phyloP scores from a whole-genome alignment of 2,797 vertebrate species.

The Malacoctenus gilli region DNA sequence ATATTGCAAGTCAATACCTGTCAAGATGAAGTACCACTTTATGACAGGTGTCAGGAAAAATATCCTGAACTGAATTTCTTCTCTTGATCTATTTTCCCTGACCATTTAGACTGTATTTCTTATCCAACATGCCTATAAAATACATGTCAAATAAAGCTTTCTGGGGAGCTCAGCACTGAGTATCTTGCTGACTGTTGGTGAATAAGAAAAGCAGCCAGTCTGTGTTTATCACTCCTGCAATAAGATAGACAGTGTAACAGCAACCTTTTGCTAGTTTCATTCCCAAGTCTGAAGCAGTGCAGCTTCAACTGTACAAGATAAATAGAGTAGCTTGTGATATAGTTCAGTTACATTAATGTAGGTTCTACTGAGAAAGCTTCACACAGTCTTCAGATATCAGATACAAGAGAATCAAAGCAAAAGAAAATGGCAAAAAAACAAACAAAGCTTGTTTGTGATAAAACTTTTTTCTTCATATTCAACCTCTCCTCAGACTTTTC shows the following conservation, averaged over 20 bases:
- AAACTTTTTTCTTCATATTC: too few species aligned
- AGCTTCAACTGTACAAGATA: conserved; percentile 40
- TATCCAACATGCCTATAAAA: not conserved
- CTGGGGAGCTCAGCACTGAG: not conserved
- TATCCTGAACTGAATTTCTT: conserved; percentile 6
- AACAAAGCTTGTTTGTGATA: too few species aligned
- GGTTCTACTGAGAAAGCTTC: conserved; percentile 17
- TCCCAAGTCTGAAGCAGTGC: not conserved
- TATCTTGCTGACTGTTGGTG: conserved; percentile 1
- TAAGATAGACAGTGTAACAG: conserved; percentile 15
- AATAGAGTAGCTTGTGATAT: conserved; percentile 30
- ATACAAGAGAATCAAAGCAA: too few species aligned
- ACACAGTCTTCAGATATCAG: too few species aligned
- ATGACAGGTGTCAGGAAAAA: conserved; percentile 3
- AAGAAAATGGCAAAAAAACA: too few species aligned
- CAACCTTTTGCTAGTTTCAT: conserved; percentile 18
- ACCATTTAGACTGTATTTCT: not conserved
- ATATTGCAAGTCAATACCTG: conserved; percentile 9
- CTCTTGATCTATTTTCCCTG: not conserved
- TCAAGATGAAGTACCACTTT: conserved; percentile 7
- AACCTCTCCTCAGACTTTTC: too few species aligned
- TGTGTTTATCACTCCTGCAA: conserved; percentile 13
- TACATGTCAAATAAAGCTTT: not conserved
- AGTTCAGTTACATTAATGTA: conserved; percentile 40
- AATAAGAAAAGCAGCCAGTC: conserved; percentile 9